Evolutionary conservation across 2,113 vertebrate species (phyloP), one percentile per base, ranked within the genome.

Genomic region (Aphyosemion australe): DNA sequence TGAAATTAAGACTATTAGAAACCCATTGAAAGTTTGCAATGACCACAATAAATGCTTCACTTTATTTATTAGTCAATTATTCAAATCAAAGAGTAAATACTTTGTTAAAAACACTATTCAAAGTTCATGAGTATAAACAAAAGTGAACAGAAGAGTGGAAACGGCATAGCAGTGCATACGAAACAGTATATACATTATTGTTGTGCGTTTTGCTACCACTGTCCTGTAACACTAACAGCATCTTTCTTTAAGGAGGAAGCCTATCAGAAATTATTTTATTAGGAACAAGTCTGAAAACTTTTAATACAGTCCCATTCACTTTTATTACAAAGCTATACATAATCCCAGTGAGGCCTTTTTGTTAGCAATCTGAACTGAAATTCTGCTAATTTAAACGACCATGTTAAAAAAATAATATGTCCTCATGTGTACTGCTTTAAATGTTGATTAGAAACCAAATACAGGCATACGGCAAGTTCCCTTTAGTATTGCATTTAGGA

Each of bases 11-110:
- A n/a, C n/a, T n/a, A n/a, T n/a, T n/a, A n/a, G n/a, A n/a, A n/a
- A n/a, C n/a, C 2, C 39, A 41, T 41, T 26, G 26, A 26, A 26
- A 26, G 26, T 26, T 26, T 39, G 11, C 37, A 39, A 12, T 39
- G 37, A 8, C n/a, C n/a, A n/a, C n/a, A n/a, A 39, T 8, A 39
- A 39, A 39, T 26, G 26, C 26, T 26, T 5, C 26, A 90, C 83
- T 72, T 91, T 76, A 89, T 88, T 91, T 88, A 90, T 88, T 91
- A 73, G 84, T 91, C 87, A 87, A 83, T 85, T 73, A 79, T 86
- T 88, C 82, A 77, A 50, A 45, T 47, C 12, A 65, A 73, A 63
- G 65, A 75, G 37, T 74, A 82, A 71, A 73, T 77, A 77, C 54
- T 55, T 45, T 63, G 64, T 76, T 86, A 82, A 82, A 87, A 77